phyloP scores from a whole-genome alignment of 1,140 invertebrate species.

The Parasteatoda tepidariorum region DNA sequence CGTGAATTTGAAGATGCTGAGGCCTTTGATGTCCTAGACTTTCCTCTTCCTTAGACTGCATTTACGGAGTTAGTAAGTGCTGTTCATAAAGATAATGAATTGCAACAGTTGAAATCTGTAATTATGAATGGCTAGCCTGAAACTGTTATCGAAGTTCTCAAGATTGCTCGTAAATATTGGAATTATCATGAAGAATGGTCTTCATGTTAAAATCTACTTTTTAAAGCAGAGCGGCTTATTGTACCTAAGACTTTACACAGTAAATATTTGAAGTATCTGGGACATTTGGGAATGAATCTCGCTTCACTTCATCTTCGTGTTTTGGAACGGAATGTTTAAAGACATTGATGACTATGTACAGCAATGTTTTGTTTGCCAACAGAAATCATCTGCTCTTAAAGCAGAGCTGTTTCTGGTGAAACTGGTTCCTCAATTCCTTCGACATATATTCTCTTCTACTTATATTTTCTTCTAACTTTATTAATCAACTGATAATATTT shows the following conservation, averaged over 20 bases:
- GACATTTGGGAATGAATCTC: background rate
- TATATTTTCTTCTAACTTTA: too few species aligned
- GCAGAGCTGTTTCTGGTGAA: background rate
- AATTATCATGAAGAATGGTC: conserved; percentile 13
- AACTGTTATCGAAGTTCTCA: background rate
- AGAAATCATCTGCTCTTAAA: background rate
- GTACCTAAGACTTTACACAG: background rate
- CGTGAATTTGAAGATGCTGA: background rate
- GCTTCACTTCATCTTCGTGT: background rate
- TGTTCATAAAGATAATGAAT: background rate
- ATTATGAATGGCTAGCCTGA: conserved; percentile 9
- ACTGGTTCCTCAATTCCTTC: background rate
- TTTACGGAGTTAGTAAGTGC: background rate
- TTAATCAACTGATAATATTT: too few species aligned
- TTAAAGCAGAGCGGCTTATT: conserved; percentile 9
- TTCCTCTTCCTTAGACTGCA: conserved; percentile 5
- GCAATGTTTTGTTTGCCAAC: conserved; percentile 1
- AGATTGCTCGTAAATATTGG: conserved; percentile 8
- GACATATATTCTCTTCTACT: too few species aligned
- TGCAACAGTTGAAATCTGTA: background rate
- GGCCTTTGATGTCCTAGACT: background rate
- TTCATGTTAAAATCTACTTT: background rate
- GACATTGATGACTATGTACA: background rate
- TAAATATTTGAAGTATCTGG: background rate
- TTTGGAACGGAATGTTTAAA: conserved; percentile 1